Conservation (phyloP, 2,888 invertebrate species). For the Eupithecia vulgata region DNA sequence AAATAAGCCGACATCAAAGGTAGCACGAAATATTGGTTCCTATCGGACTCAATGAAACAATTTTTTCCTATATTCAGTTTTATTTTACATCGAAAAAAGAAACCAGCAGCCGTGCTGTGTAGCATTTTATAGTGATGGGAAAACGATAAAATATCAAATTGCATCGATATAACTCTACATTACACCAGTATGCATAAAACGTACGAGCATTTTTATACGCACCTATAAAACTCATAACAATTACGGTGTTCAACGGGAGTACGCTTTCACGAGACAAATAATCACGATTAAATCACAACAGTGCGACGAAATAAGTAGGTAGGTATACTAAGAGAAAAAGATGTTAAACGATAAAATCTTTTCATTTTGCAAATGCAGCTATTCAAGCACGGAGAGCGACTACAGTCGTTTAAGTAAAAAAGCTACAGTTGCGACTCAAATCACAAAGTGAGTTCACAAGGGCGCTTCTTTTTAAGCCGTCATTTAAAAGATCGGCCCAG, state of each 20-base stretch:
- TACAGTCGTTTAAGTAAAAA: conserved; percentile 55
- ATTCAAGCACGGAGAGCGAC: conserved; percentile 45
- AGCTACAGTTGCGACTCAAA: conserved; percentile 54
- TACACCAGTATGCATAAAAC: conserved; percentile 46
- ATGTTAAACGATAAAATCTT: conserved; percentile 47
- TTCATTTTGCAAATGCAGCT: conserved; percentile 48
- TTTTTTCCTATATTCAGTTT: conserved; percentile 52
- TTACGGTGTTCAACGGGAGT: conserved; percentile 43
- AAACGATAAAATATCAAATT: conserved; percentile 46
- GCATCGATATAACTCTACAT: conserved; percentile 46
- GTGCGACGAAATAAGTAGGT: conserved; percentile 42
- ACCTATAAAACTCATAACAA: conserved; percentile 46
- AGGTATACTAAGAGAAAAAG: conserved; percentile 41
- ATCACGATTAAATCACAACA: conserved; percentile 41
- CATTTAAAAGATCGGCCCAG: conserved; percentile 55
- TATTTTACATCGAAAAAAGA: conserved; percentile 45
- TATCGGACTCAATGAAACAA: conserved; percentile 63
- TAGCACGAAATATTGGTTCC: conserved; percentile 60
- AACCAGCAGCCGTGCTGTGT: conserved; percentile 41
- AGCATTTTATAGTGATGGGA: conserved; percentile 47
- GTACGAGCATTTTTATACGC: conserved; percentile 44
- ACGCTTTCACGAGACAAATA: conserved; percentile 40
- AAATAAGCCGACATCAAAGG: conserved; percentile 77
- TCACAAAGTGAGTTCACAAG: conserved; percentile 55
- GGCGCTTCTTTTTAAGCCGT: conserved; percentile 44